phyloP scores from a whole-genome alignment of 1,140 invertebrate genomes.

The Drosophila seguyi region DNA sequence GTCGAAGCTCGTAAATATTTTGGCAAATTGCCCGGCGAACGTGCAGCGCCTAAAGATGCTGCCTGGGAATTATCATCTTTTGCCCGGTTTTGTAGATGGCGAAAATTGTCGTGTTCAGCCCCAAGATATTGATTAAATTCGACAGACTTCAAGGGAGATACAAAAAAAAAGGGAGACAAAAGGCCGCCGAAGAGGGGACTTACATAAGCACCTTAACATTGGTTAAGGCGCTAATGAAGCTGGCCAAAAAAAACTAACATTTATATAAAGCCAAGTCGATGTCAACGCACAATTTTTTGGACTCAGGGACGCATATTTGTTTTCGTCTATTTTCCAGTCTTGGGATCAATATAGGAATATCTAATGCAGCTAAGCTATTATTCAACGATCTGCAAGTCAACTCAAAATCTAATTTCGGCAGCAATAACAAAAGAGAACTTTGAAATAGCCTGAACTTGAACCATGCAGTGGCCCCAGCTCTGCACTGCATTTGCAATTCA shows the following conservation, averaged over 20 bases:
- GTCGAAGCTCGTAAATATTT: constrained; percentile 78
- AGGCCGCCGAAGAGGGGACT: neutral
- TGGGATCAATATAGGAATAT: constrained; percentile 10
- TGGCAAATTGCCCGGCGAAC: constrained; percentile 72
- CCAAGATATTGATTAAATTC: constrained; percentile 69
- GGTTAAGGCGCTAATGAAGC: constrained; percentile 59
- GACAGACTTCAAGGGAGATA: constrained; percentile 7
- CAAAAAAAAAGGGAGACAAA: neutral
- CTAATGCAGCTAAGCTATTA: constrained; percentile 11
- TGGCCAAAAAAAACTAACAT: constrained; percentile 36
- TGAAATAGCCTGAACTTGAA: constrained; percentile 32
- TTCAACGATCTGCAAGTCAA: constrained; percentile 29
- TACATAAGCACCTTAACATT: constrained; percentile 40
- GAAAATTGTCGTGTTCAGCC: constrained; percentile 46
- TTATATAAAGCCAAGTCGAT: constrained; percentile 3
- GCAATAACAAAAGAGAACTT: constrained; percentile 5
- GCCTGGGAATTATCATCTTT: constrained; percentile 48
- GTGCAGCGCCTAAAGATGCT: constrained; percentile 57
- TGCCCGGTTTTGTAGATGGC: constrained; percentile 49
- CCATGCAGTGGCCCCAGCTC: neutral
- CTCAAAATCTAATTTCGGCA: constrained; percentile 22
- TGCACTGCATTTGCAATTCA: constrained; percentile 43
- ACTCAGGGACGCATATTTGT: constrained; percentile 14
- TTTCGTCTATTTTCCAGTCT: neutral
- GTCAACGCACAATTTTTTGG: constrained; percentile 15